These are phyloP conservation scores for Sphecodes monilicornis DNA, from an alignment of 2,888 invertebrate species.

Conservation along the genomic window DNA sequence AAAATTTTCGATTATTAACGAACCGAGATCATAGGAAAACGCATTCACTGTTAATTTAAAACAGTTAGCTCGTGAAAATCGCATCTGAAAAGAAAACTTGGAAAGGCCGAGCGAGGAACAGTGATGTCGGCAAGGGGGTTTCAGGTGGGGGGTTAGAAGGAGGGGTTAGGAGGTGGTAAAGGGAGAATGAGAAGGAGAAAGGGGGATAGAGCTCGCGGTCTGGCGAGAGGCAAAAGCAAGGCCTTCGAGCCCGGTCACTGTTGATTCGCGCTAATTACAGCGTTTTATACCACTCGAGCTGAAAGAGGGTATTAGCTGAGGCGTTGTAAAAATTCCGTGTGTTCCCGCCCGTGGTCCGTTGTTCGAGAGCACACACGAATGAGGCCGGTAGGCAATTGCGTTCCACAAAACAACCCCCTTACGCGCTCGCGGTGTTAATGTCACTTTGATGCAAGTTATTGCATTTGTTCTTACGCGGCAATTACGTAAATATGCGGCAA, in stretches of 20 bases:
- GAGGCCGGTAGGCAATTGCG: constrained; percentile 57
- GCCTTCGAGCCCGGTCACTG: constrained; percentile 66
- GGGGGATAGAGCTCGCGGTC: constrained; percentile 43
- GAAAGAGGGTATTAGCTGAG: constrained; percentile 61
- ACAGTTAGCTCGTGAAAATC: constrained; percentile 31
- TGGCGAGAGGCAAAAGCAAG: constrained; percentile 37
- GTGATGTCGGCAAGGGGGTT: background rate
- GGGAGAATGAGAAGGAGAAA: background rate
- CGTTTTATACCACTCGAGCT: constrained; percentile 68
- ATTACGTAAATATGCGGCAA: constrained; percentile 37
- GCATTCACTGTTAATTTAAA: constrained; percentile 2
- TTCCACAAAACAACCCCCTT: constrained; percentile 44
- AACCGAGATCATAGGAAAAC: background rate
- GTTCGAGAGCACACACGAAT: constrained; percentile 48
- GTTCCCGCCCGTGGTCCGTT: constrained; percentile 46
- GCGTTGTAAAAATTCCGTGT: constrained; percentile 57
- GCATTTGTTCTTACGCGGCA: constrained; percentile 25
- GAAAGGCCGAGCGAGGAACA: constrained; percentile 15
- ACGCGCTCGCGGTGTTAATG: constrained; percentile 39
- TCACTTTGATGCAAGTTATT: constrained; percentile 38
- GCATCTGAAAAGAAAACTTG: constrained; percentile 27
- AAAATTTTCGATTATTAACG: background rate
- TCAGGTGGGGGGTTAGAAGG: background rate
- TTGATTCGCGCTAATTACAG: constrained; percentile 72
- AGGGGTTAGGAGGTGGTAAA: background rate